phyloP scores from a whole-genome alignment of 1,140 invertebrate species.

The Fopius arisanus region DNA sequence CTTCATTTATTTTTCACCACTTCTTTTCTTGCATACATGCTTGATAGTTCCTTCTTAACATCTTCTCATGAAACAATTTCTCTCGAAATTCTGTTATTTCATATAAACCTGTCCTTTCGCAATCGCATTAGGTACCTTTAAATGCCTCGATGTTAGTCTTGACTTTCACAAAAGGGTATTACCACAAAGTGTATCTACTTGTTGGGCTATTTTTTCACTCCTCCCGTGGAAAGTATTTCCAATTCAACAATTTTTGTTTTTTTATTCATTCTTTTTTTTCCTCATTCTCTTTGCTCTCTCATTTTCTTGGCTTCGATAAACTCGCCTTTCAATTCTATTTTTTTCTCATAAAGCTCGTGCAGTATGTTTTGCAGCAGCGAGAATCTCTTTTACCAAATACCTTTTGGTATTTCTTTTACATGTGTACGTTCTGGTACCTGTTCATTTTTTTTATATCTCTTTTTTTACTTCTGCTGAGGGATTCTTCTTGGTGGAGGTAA shows the following conservation, averaged over 20 bases:
- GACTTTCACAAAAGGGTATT: neutral
- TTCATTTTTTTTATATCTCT: neutral
- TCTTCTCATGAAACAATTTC: too few species aligned
- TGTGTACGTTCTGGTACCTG: conserved; percentile 49
- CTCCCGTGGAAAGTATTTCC: neutral
- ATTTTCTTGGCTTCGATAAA: neutral
- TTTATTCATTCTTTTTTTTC: neutral
- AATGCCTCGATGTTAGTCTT: neutral
- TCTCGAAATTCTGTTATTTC: too few species aligned
- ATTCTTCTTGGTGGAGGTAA: neutral
- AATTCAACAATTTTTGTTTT: neutral
- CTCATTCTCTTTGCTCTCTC: neutral
- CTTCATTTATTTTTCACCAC: neutral
- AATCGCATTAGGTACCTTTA: too few species aligned
- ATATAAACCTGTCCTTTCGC: too few species aligned
- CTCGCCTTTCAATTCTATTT: neutral
- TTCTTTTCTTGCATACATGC: neutral
- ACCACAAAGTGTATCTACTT: conserved; percentile 22
- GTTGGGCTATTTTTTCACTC: conserved; percentile 7
- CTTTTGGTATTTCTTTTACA: conserved; percentile 42
- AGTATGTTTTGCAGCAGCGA: neutral
- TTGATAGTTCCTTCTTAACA: neutral
- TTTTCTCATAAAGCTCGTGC: neutral
- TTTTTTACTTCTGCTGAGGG: neutral
- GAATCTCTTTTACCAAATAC: conserved; percentile 47